Evolutionary conservation across 2,797 vertebrate species (phyloP).

Genomic region (Trachurus trachurus): DNA sequence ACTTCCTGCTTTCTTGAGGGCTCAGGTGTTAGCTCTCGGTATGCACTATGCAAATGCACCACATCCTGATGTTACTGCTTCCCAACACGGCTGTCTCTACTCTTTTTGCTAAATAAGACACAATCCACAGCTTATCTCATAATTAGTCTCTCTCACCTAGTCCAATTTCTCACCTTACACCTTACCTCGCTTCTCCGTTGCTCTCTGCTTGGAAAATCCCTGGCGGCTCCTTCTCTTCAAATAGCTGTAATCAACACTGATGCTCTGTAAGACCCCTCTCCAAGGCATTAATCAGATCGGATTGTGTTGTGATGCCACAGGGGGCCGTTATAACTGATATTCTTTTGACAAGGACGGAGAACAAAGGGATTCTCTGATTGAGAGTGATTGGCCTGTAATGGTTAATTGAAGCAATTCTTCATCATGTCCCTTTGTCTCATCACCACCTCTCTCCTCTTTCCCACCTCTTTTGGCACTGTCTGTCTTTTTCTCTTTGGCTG

Average conservation of each 20-base stretch:
- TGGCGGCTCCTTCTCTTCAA: conserved; percentile 59
- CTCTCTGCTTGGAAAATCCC: conserved; percentile 51
- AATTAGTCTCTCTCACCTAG: conserved; percentile 48
- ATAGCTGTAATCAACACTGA: conserved; percentile 81
- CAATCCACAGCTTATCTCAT: conserved; percentile 43
- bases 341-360: conserved; percentile 77
- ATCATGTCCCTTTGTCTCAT: conserved; percentile 72
- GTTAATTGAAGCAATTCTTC: conserved; percentile 75
- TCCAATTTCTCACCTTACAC: conserved; percentile 54
- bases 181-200: conserved; percentile 50
- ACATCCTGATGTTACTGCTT: conserved; percentile 41
- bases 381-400: conserved; percentile 76
- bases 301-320: conserved; percentile 72
- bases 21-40: conserved; percentile 52
- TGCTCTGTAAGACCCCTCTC: conserved; percentile 67
- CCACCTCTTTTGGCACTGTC: conserved; percentile 47
- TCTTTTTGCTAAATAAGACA: conserved; percentile 43
- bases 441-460: conserved; percentile 43
- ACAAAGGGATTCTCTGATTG: conserved; percentile 75
- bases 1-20: conserved; percentile 60
- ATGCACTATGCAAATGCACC: conserved; percentile 19
- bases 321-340: conserved; percentile 68
- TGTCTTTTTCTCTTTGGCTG: conserved; percentile 49
- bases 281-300: conserved; percentile 75
- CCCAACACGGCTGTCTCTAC: conserved; percentile 18